Evolutionary conservation across 92 coral and sea anemone genomes (phyloP), one percentile per base, ranked within the genome.

Genomic region (Zoanthus sansibaricus): DNA sequence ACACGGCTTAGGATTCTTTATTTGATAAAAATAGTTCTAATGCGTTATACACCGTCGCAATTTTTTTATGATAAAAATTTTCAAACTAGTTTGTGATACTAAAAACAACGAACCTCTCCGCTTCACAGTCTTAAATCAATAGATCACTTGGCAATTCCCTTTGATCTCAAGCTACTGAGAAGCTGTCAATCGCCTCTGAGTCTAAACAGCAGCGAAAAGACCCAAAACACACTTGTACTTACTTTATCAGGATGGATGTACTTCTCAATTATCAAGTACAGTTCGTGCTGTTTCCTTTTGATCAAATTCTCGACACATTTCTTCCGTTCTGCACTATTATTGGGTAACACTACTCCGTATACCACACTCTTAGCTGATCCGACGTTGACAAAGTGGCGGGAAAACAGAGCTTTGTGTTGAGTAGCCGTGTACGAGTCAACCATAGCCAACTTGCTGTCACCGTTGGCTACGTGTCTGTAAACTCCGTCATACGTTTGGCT

Each of bases 341-440:
- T 93, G 79, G 98, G 95, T 75, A 97, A 80, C 73, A 92, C 91
- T 37, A 91, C 93, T 45, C 99, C 99, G 21, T 93, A 89, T 6
- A 71, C 89, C 13, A 93, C 90, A 13, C 91, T 87, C 51, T 93
- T 88, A 37, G 91, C 90, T 18, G 94, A 91, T 25, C 92, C 93
- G 44, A 90, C 91, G 72, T 91, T 71, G 17, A 97, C 78, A 47
- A 77, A 87, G 87, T 97, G 92, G 44, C 76, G 83, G 71, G 87
- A 72, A 76, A 92, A 93, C 68, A 85, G 87, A 12, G 77, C 72
- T 6, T 82, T 86, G 56, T 95, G 95, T 58, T 91, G 87, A 16
- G 97, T 90, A 4, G 94, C 89, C 46, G 92, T 86, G 92, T 93
- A 95, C 5, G 94, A 69, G 71, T 97, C 99, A 59, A 97, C 94